Conservation (phyloP, 2,113 vertebrate genomes). For the Amphiprion ocellaris region DNA sequence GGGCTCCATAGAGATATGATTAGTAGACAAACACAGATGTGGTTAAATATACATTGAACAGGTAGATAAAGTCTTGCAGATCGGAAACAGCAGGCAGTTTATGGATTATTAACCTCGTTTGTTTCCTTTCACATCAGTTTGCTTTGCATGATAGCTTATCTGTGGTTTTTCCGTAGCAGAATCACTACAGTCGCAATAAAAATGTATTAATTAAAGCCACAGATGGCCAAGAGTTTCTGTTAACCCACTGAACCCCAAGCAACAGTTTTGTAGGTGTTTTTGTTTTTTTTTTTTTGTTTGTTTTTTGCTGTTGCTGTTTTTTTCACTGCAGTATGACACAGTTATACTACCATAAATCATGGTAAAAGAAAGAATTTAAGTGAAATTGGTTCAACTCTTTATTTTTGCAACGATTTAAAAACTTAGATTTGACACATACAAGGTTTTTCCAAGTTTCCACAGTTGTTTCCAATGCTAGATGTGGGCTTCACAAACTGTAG, state of each 20-base stretch:
- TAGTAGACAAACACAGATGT: neutral
- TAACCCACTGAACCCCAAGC: neutral
- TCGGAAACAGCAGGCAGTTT: neutral
- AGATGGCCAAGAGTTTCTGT: neutral
- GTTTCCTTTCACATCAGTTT: conserved; percentile 1
- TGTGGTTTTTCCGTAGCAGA: neutral
- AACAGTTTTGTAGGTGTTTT: too few relatives aligned
- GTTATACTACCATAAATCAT: too few relatives aligned
- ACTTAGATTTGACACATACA: too few relatives aligned
- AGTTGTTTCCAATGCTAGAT: too few relatives aligned
- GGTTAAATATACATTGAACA: conserved; percentile 10
- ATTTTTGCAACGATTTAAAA: too few relatives aligned
- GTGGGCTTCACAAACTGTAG: too few relatives aligned
- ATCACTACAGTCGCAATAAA: neutral
- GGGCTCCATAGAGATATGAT: conserved; percentile 31
- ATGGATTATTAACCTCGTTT: conserved; percentile 10
- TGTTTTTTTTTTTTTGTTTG: neutral
- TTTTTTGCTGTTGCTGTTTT: neutral
- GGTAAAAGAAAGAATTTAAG: too few relatives aligned
- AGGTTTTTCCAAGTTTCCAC: too few relatives aligned
- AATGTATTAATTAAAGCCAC: neutral
- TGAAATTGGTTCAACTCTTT: too few relatives aligned
- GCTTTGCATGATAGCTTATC: neutral
- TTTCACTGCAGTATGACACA: too few relatives aligned
- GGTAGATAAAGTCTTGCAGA: neutral